Base-by-base conservation (phyloP, 2,888 invertebrate species). In the Polydrusus cervinus region DNA sequence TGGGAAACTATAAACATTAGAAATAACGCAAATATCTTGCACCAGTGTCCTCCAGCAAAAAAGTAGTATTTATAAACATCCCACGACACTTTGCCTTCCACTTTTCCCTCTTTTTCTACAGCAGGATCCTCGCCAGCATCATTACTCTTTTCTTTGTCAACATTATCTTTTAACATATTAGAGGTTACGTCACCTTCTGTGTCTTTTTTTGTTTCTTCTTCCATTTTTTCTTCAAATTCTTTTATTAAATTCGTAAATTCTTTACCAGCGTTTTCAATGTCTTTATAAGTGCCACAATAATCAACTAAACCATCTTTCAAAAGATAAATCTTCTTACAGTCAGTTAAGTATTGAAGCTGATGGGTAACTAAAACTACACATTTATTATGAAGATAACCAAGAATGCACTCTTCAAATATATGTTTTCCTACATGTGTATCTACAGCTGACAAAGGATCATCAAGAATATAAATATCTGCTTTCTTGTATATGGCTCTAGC, bases 391-490 rank as follows among this genome's bases (percentile, higher is more conserved):
- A 95, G 87, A 80, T 91, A 91, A 3, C 89, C 81, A n/a, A 80
- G 88, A 61, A 94, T 89, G 82, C 94, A 95, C 82, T 93, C 90
- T 83, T 96, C 94, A 87, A 96, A 97, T 79, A 97, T 89, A 86
- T 95, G 94, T 0, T 94, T 91, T 0, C 95, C 95, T 1, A 97
- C 96, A 84, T 94, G 94, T 5, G 95, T 91, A 87, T 97, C 97
- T 7, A 97, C 96, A 0, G 97, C 96, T 78, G 95, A 93, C 20
- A 97, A 88, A 0, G 97, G 96, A 87, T 97, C 97, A 85, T 97
- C 97, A 64, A 97, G 87, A 11, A 97, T 87, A 84, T 95, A 96
- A 77, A 96, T 92, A 78, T 95, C 94, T 0, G 94, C 92, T 72
- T 95, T 91, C 47, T 93, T 92, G 86, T 96, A 96, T 0, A 96